phyloP scores from a whole-genome alignment of 1,140 invertebrate species.

The Bombus superbus region DNA sequence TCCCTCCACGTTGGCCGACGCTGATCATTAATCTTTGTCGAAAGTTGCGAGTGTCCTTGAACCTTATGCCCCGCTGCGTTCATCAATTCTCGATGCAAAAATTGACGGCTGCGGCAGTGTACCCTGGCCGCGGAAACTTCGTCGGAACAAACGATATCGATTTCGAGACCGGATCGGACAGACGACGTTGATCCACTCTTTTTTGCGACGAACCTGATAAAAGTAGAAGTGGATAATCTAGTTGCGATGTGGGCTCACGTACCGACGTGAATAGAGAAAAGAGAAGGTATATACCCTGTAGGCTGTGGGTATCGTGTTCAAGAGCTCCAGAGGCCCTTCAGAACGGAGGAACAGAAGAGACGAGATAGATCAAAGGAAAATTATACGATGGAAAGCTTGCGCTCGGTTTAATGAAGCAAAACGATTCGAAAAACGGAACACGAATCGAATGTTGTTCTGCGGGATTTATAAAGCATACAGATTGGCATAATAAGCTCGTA shows the following conservation, averaged over 20 bases:
- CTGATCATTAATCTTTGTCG: conserved; percentile 63
- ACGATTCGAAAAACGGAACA: background rate
- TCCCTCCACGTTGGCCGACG: background rate
- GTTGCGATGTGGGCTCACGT: conserved; percentile 6
- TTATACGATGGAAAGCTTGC: conserved; percentile 15
- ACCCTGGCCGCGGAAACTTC: background rate
- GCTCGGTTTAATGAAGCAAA: conserved; percentile 10
- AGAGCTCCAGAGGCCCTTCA: background rate
- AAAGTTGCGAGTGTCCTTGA: conserved; percentile 39
- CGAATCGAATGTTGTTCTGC: background rate
- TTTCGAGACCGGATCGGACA: background rate
- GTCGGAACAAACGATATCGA: background rate
- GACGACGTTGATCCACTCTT: background rate
- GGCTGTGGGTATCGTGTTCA: background rate
- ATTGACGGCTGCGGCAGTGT: background rate
- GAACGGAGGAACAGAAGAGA: background rate
- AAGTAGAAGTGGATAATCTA: conserved; percentile 5
- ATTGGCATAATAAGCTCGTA: background rate
- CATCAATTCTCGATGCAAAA: conserved; percentile 41
- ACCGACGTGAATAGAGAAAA: background rate
- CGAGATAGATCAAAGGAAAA: conserved; percentile 19
- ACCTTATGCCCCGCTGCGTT: conserved; percentile 25
- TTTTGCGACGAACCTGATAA: background rate
- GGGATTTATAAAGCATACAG: background rate
- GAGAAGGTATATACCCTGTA: background rate